Evolutionary conservation across 2,113 vertebrate species (phyloP).

Genomic region (Colistium nudipinnis): DNA sequence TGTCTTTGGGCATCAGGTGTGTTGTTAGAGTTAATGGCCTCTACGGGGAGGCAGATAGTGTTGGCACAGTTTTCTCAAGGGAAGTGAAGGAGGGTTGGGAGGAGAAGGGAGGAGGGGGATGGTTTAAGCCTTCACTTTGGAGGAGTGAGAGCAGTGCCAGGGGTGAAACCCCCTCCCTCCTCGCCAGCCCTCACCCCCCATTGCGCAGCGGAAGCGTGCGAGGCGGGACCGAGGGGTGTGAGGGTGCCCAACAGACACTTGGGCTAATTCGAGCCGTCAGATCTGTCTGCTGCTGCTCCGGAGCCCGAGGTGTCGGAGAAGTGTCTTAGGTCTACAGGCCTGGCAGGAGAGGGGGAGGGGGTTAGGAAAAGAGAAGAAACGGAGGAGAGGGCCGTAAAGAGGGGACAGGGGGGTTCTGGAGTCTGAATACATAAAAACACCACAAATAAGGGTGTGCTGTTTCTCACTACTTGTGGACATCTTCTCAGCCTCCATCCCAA

Average conservation of each 20-base stretch:
- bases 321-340: conserved; percentile 66
- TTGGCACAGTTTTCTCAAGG: conserved; percentile 43
- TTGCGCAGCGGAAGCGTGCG: conserved; percentile 68
- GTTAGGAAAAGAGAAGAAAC: neutral
- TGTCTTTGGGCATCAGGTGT: conserved; percentile 40
- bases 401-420: neutral
- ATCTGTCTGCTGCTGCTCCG: conserved; percentile 64
- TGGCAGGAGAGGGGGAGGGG: conserved; percentile 5
- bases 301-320: conserved; percentile 72
- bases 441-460: no score
- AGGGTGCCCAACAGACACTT: conserved; percentile 70
- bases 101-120: neutral
- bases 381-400: neutral
- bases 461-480: no score
- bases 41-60: conserved; percentile 44
- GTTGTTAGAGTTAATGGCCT: conserved; percentile 46
- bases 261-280: conserved; percentile 77
- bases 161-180: conserved; percentile 41
- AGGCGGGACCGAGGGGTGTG: conserved; percentile 66
- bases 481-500: no score
- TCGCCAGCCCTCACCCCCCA: conserved; percentile 43
- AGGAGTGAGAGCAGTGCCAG: conserved; percentile 56
- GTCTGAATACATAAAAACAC: no score
- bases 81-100: conserved; percentile 15
- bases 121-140: conserved; percentile 28